A percentile compares a stretch with the other conserved stretches of the same genome.
These are phyloP conservation scores for Neodiprion lecontei DNA, from an alignment of 1,140 invertebrate species.

Conservation along the genomic window DNA sequence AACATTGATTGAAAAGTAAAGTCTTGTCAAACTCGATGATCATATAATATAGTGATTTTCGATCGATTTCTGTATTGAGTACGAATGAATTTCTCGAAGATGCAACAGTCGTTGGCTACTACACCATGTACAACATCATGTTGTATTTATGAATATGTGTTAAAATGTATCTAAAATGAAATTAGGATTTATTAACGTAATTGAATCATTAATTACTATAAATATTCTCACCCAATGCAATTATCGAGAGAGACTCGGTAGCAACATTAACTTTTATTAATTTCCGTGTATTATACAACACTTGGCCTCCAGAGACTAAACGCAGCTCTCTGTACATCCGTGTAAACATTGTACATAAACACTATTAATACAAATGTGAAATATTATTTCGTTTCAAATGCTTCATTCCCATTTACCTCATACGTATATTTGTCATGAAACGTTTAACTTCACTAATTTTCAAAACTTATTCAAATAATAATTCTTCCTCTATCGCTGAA, in stretches of 20 bases:
- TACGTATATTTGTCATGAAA: no score
- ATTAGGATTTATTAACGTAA: slow-evolving; percentile 19
- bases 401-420: no score
- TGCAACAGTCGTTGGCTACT: slow-evolving; percentile 16
- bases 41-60: no score
- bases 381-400: neutral
- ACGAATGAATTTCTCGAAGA: neutral
- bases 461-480: no score
- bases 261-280: slow-evolving; percentile 29
- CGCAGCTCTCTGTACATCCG: slow-evolving; percentile 27
- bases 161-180: slow-evolving; percentile 14
- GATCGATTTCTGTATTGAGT: no score
- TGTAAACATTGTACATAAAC: slow-evolving; percentile 51
- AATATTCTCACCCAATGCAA: slow-evolving; percentile 22
- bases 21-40: no score
- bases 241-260: slow-evolving; percentile 1
- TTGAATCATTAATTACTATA: slow-evolving; percentile 24
- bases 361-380: slow-evolving; percentile 37
- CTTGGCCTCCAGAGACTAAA: slow-evolving; percentile 24
- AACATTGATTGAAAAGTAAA: no score
- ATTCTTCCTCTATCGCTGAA: no score
- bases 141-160: slow-evolving; percentile 15
- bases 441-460: no score
- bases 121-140: slow-evolving; percentile 33
- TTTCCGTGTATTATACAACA: slow-evolving; percentile 29